These are phyloP conservation scores for Parauchenoglanis punctatus DNA, from an alignment of 2,797 vertebrate genomes.

Conservation along the genomic window DNA sequence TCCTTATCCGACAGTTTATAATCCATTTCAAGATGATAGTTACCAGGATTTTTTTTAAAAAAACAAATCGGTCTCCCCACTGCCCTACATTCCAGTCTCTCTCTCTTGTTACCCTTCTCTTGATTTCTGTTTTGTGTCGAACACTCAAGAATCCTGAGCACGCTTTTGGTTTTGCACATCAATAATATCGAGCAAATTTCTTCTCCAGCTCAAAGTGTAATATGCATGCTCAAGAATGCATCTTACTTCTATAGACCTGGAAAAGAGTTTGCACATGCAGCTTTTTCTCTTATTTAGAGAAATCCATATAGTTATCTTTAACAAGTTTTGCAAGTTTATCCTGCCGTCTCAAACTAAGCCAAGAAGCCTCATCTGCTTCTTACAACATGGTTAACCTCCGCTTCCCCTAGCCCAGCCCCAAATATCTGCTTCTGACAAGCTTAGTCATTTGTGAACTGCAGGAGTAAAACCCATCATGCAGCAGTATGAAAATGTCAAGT, in stretches of 20 bases:
- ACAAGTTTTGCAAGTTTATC: conserved; percentile 11
- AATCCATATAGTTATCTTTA: neutral
- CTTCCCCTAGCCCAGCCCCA: neutral
- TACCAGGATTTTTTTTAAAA: neutral
- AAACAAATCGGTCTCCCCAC: neutral
- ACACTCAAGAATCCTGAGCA: neutral
- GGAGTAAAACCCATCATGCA: neutral
- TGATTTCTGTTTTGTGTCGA: neutral
- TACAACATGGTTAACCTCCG: neutral
- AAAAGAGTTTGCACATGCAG: neutral
- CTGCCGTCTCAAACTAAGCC: neutral
- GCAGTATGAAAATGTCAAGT: conserved; percentile 3
- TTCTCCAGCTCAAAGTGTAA: neutral
- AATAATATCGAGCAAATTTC: neutral
- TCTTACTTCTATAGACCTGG: neutral
- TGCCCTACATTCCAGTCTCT: neutral
- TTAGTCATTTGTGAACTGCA: neutral
- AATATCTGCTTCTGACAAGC: neutral
- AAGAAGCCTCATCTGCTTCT: neutral
- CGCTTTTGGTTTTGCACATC: conserved; percentile 1
- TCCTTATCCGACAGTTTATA: neutral
- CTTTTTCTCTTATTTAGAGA: conserved; percentile 7
- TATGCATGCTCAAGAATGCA: neutral
- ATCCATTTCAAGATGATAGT: neutral
- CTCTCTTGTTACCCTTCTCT: neutral